Base-by-base conservation (phyloP, 2,113 vertebrate genomes). In the Chionodraco myersi region DNA sequence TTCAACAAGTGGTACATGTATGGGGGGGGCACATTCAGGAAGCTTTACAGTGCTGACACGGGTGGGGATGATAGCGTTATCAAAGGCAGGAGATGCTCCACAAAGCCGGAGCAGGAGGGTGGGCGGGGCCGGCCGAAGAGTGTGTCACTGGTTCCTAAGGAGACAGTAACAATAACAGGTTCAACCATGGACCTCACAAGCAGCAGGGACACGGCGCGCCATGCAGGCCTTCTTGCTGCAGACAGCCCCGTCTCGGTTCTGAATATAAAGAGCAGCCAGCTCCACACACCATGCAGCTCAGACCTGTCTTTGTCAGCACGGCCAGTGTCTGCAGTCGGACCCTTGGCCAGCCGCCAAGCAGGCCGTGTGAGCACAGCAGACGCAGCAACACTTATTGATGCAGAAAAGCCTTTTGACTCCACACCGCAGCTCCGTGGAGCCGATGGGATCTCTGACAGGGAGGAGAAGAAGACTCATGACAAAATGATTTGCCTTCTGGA, bases 1-100 rank as follows among this genome's bases (percentile, higher is more conserved):
- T 97, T 97, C 89, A 96, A 97, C 84, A 98, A 97, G 89, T 99
- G 98, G 98, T 97, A 97, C 81, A 95, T 98, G 87, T 99, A 99
- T 1, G 96, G 97, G 69, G 95, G 96, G 0, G 97, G 98, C 68
- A 97, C 96, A 0, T 99, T 99, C 77, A 95, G 94, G 87, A 98
- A 96, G 89, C 94, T 98, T 77, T 99, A 98, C 88, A 94, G 93
- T 75, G 92, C 94, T 36, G 93, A 92, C 64, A 96, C 96, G 85
- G 88, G 66, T 21, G 69, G 80, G 44, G 92, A 96, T 58, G 60
- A 79, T 45, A 64, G 61, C 45, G 69, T n/a, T 34, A 23, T 72
- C 18, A 93, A 89, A 84, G 82, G 75, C 30, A 92, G 74, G 67
- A 94, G 88, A 73, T 57, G 83, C 57, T 18, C 64, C 3, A 49